These are phyloP conservation scores for Bradypodion pumilum DNA, from an alignment of 2,797 vertebrate genomes.

Conservation along the genomic window DNA sequence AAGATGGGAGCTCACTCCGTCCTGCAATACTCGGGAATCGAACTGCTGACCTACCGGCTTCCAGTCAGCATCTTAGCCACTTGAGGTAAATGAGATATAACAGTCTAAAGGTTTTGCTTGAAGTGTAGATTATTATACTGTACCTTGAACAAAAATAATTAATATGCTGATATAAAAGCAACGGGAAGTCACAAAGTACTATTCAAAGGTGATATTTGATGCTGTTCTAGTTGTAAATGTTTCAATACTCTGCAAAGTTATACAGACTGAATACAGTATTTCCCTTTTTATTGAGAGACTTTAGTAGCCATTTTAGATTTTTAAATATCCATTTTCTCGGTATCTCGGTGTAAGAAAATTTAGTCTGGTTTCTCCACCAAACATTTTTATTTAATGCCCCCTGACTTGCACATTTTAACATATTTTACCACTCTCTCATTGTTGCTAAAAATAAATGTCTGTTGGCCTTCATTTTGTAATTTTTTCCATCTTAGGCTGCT, in stretches of 20 bases:
- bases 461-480: neutral
- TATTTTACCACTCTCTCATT: neutral
- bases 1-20: too few relatives aligned
- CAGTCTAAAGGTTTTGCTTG: too few relatives aligned
- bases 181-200: too few relatives aligned
- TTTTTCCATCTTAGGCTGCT: neutral
- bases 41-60: too few relatives aligned
- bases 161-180: too few relatives aligned
- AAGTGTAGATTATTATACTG: too few relatives aligned
- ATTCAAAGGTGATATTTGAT: neutral
- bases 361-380: neutral
- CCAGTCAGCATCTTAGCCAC: too few relatives aligned
- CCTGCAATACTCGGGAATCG: too few relatives aligned
- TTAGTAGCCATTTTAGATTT: neutral
- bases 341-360: neutral
- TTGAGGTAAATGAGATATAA: too few relatives aligned
- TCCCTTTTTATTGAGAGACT: neutral
- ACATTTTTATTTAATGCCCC: neutral
- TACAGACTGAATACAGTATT: too few relatives aligned
- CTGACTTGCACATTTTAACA: neutral
- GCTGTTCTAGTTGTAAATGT: neutral
- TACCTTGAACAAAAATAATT: too few relatives aligned
- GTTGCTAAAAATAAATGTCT: neutral
- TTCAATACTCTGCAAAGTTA: too few relatives aligned
- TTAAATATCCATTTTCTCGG: neutral